phyloP scores from a whole-genome alignment of 1,140 invertebrate genomes.

The Steinernema khuongi region DNA sequence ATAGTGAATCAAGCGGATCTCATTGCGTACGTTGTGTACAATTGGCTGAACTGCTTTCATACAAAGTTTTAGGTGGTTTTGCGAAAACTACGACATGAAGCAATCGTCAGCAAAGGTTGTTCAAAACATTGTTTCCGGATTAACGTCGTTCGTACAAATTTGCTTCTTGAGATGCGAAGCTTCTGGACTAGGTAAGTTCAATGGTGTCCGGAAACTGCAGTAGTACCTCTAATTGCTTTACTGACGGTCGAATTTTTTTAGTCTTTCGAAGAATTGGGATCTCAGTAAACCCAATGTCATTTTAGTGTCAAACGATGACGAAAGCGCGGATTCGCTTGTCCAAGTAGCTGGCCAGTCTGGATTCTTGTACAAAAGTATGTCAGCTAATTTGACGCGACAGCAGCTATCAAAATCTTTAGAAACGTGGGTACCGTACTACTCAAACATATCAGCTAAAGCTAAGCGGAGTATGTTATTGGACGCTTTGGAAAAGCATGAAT shows the following conservation, averaged over 20 bases:
- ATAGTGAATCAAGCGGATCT: constrained; percentile 80
- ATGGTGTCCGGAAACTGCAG: too few species aligned
- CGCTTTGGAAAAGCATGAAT: constrained; percentile 86
- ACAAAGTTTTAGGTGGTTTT: constrained; percentile 68
- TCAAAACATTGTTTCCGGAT: constrained; percentile 62
- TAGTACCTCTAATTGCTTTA: neutral
- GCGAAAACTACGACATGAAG: constrained; percentile 85
- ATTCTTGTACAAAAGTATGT: constrained; percentile 28
- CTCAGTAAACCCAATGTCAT: too few species aligned
- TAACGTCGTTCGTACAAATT: constrained; percentile 29
- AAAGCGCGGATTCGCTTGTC: neutral
- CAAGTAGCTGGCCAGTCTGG: neutral
- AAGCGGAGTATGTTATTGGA: constrained; percentile 67
- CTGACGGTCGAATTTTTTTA: neutral
- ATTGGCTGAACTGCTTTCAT: neutral
- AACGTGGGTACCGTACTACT: neutral
- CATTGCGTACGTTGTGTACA: constrained; percentile 64
- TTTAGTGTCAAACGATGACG: neutral
- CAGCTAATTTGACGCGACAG: neutral
- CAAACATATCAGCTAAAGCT: neutral
- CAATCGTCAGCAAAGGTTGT: constrained; percentile 78
- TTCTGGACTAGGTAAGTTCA: constrained; percentile 38
- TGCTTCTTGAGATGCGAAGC: constrained; percentile 4
- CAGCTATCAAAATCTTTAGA: neutral
- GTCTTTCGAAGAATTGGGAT: too few species aligned